phyloP scores from a whole-genome alignment of 1,140 invertebrate species.

The Ridgeia piscesae region DNA sequence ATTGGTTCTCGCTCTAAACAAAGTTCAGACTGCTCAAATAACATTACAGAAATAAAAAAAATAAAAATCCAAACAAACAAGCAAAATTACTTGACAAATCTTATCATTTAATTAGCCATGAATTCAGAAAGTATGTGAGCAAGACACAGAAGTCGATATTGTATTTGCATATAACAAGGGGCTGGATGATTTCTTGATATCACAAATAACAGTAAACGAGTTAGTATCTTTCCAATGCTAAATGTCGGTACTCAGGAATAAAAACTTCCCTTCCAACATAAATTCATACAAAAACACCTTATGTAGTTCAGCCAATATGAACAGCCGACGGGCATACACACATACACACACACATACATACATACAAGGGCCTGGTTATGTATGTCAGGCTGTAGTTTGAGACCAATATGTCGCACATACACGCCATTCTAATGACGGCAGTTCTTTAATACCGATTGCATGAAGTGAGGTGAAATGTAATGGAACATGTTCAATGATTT shows the following conservation, averaged over 20 bases:
- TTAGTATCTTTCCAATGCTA: background rate
- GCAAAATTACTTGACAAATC: background rate
- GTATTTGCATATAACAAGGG: conserved; percentile 1
- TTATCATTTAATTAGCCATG: conserved; percentile 6
- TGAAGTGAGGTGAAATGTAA: background rate
- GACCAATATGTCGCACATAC: background rate
- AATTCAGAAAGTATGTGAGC: background rate
- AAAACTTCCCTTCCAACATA: background rate
- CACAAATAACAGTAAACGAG: background rate
- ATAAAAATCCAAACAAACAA: background rate
- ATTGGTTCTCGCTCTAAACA: background rate
- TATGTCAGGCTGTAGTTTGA: background rate
- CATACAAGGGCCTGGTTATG: background rate
- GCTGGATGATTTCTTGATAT: background rate
- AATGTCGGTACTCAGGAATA: background rate
- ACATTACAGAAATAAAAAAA: background rate
- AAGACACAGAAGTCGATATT: background rate
- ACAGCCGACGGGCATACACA: background rate
- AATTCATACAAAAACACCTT: conserved; percentile 4
- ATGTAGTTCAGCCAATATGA: background rate
- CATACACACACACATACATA: too few relatives aligned
- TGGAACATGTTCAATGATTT: background rate
- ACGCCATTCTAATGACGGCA: background rate
- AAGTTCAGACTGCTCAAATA: background rate
- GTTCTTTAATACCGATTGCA: background rate